Percentiles rank a stretch among this genome's conserved stretches.
Conservation (phyloP, 2,888 invertebrate genomes). For the Formica aserva region DNA sequence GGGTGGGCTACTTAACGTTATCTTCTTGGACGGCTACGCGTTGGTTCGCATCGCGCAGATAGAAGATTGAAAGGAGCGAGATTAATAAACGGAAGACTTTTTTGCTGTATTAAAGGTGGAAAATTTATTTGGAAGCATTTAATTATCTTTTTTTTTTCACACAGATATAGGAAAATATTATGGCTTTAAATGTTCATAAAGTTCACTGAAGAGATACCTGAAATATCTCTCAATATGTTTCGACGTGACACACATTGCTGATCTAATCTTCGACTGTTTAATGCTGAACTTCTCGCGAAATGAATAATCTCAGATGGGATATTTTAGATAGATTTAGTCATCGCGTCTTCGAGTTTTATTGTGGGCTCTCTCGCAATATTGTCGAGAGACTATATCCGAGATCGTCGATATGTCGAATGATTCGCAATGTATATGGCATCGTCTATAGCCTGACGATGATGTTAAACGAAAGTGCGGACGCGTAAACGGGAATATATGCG, state of each 20-base stretch:
- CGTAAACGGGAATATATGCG: background rate
- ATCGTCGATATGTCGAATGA: background rate
- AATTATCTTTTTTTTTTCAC: background rate
- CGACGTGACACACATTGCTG: background rate
- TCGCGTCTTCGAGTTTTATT: slow-evolving; percentile 1
- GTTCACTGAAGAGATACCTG: slow-evolving; percentile 13
- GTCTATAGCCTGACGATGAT: slow-evolving; percentile 38
- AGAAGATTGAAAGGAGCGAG: background rate
- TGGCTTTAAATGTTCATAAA: background rate
- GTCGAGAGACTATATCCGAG: background rate
- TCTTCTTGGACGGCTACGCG: slow-evolving; percentile 36
- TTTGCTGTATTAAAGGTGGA: background rate
- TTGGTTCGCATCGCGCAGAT: slow-evolving; percentile 14
- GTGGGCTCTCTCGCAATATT: background rate
- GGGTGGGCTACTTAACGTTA: slow-evolving; percentile 42
- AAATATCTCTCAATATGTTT: background rate
- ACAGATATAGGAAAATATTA: background rate
- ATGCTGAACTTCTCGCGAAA: background rate
- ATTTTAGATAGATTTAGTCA: slow-evolving; percentile 2
- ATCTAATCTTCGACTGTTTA: slow-evolving; percentile 17
- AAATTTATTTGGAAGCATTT: background rate
- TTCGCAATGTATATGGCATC: background rate
- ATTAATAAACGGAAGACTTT: background rate
- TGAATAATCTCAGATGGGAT: slow-evolving; percentile 10
- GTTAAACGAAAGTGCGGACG: slow-evolving; percentile 48